A percentile compares a stretch with the other conserved stretches of the same genome.
phyloP scores from a whole-genome alignment of 2,888 invertebrate species.

The Coleophora flavipennella region DNA sequence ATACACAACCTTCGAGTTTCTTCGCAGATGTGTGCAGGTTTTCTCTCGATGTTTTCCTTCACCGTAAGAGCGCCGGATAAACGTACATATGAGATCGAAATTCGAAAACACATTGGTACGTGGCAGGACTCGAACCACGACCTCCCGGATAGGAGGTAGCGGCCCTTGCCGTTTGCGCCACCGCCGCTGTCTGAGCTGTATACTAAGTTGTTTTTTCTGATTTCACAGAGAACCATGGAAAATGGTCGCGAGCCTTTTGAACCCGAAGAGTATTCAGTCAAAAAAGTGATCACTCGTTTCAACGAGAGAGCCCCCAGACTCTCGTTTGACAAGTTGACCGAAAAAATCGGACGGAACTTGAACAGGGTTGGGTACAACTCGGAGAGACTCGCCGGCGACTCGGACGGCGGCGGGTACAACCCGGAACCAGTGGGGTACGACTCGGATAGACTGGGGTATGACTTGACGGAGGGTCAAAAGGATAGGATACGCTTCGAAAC shows the following conservation, averaged over 20 bases:
- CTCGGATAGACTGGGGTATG: constrained; percentile 22
- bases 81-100: too few relatives aligned
- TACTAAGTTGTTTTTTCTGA: too few relatives aligned
- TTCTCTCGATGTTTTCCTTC: too few relatives aligned
- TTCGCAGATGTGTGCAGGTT: too few relatives aligned
- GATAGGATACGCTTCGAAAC: constrained; percentile 52
- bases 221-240: constrained; percentile 38
- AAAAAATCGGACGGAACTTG: constrained; percentile 5
- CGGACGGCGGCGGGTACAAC: background rate
- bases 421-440: background rate
- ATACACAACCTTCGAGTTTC: too few relatives aligned
- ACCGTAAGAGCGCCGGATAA: too few relatives aligned
- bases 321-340: constrained; percentile 17
- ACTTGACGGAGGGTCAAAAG: constrained; percentile 21
- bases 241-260: constrained; percentile 23
- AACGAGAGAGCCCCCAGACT: constrained; percentile 30
- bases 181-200: too few relatives aligned
- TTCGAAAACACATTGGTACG: too few relatives aligned
- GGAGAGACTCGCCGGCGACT: background rate
- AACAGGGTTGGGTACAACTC: background rate
- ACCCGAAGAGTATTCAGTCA: constrained; percentile 34
- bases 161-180: too few relatives aligned
- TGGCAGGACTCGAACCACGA: too few relatives aligned
- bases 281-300: constrained; percentile 25
- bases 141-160: too few relatives aligned